Conservation (phyloP, 35 echinoderm and acorn worm species). For the Anneissia japonica region DNA sequence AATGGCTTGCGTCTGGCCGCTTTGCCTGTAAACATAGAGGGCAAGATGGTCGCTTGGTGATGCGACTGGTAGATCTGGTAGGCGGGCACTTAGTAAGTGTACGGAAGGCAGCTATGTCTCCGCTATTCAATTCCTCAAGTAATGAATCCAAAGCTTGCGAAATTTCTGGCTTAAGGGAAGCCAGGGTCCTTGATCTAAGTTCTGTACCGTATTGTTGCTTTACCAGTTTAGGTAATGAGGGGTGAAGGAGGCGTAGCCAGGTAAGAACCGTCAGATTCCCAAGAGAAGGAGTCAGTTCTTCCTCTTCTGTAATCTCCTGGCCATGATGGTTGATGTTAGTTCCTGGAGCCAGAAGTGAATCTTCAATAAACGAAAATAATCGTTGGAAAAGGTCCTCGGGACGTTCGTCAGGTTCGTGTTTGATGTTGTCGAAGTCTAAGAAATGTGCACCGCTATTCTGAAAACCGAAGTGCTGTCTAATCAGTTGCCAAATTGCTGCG, state of each 20-base stretch:
- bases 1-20: background rate
- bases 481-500: constrained; percentile 27
- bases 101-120: background rate
- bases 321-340: constrained; percentile 53
- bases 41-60: background rate
- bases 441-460: constrained; percentile 27
- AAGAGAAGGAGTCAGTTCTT: constrained; percentile 48
- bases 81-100: background rate
- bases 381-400: constrained; percentile 46
- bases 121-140: constrained; percentile 18
- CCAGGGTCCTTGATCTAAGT: constrained; percentile 16
- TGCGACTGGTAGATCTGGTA: background rate
- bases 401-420: constrained; percentile 25
- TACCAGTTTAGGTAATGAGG: constrained; percentile 34
- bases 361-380: constrained; percentile 31
- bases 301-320: constrained; percentile 36
- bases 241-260: constrained; percentile 55
- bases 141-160: constrained; percentile 50
- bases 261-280: constrained; percentile 63
- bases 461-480: constrained; percentile 48
- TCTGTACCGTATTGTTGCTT: constrained; percentile 57
- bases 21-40: background rate
- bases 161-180: constrained; percentile 57
- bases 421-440: constrained; percentile 25
- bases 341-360: constrained; percentile 1